Conservation (phyloP, 2,888 invertebrate species). For the Epinotia ramella region DNA sequence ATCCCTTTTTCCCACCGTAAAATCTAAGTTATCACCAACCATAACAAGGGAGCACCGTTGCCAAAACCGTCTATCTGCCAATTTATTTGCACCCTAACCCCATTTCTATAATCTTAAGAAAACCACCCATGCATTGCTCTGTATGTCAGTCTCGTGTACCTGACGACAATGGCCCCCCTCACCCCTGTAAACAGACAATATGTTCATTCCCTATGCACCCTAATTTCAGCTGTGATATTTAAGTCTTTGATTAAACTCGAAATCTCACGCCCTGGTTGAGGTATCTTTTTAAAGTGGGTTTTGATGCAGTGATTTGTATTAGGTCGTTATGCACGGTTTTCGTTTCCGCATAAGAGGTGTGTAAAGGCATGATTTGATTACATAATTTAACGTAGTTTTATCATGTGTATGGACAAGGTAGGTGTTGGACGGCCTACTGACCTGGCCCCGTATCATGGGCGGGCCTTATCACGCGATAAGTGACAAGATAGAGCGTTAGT, state of each 20-base stretch:
- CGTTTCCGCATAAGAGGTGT: too few species aligned
- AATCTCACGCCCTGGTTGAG: slow-evolving; percentile 34
- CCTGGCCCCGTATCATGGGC: too few species aligned
- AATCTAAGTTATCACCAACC: background rate
- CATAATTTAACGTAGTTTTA: too few species aligned
- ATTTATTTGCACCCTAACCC: slow-evolving; percentile 36
- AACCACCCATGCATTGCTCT: slow-evolving; percentile 27
- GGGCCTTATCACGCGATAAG: too few species aligned
- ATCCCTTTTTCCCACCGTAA: slow-evolving; percentile 10
- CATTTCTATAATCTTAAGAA: slow-evolving; percentile 14
- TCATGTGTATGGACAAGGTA: too few species aligned
- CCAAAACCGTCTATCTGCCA: slow-evolving; percentile 11
- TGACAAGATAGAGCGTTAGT: too few species aligned
- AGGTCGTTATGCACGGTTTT: too few species aligned
- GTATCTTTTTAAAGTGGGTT: background rate
- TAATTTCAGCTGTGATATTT: slow-evolving; percentile 25
- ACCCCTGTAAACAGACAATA: slow-evolving; percentile 41
- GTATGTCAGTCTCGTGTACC: slow-evolving; percentile 10
- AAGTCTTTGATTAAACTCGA: background rate
- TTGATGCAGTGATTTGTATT: too few species aligned
- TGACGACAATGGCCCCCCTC: slow-evolving; percentile 33
- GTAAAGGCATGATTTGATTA: too few species aligned
- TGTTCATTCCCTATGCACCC: slow-evolving; percentile 42
- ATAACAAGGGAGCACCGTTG: slow-evolving; percentile 3
- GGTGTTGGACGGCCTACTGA: too few species aligned